These are phyloP conservation scores for Desmodus rotundus DNA, from an alignment of 2,113 vertebrate genomes.

Conservation along the genomic window DNA sequence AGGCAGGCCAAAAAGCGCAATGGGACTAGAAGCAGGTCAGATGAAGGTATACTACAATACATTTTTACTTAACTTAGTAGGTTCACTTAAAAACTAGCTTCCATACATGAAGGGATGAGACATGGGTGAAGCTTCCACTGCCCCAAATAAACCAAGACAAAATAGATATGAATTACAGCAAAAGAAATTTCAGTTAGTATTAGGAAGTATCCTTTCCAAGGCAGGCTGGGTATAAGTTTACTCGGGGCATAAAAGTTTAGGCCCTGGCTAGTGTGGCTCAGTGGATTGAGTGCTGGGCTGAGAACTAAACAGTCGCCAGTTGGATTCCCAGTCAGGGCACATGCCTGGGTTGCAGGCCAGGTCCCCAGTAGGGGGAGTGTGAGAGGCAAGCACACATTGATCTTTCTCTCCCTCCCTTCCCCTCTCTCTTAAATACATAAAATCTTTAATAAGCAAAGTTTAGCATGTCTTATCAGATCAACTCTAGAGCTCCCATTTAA, in stretches of 20 bases:
- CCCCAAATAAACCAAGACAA: not conserved
- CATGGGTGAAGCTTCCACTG: not conserved
- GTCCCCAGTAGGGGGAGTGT: too few relatives aligned
- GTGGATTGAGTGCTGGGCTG: too few relatives aligned
- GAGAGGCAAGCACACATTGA: too few relatives aligned
- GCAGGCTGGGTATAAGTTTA: not conserved
- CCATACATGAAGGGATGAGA: not conserved
- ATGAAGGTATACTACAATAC: not conserved
- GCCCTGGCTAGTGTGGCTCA: too few relatives aligned
- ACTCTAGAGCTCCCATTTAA: not conserved
- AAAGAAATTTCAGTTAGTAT: not conserved
- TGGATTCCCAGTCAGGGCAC: too few relatives aligned
- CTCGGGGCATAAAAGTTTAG: not conserved
- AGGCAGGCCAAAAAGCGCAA: not conserved
- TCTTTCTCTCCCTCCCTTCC: too few relatives aligned
- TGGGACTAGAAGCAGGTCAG: not conserved
- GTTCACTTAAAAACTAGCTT: not conserved
- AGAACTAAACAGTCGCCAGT: too few relatives aligned
- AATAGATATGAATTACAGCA: not conserved
- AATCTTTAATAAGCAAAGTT: not conserved
- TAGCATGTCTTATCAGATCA: not conserved
- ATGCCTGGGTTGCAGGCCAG: too few relatives aligned
- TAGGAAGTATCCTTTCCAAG: not conserved
- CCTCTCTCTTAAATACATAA: too few relatives aligned
- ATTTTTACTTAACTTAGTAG: not conserved